Conservation (phyloP, 35 echinoderm and acorn worm species). For the Acanthaster planci region DNA sequence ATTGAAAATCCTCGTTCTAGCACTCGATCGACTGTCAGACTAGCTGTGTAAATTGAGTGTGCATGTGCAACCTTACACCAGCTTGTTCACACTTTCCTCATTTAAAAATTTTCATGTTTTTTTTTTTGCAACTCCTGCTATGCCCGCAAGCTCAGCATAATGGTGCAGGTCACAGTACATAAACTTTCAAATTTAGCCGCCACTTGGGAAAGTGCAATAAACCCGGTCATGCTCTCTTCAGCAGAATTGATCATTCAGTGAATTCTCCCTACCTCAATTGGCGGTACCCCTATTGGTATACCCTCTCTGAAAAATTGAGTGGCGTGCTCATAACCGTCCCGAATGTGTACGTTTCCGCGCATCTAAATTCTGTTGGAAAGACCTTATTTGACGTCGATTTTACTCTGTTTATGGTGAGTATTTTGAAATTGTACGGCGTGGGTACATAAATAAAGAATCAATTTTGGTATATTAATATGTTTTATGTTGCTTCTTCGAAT, state of each 20-base stretch:
- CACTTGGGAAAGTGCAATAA: background rate
- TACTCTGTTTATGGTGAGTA: conserved; percentile 43
- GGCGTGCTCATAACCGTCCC: conserved; percentile 52
- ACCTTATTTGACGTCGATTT: conserved; percentile 4
- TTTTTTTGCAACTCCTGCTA: too few species aligned
- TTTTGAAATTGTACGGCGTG: background rate
- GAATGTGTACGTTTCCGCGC: conserved; percentile 47
- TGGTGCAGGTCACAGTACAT: too few species aligned
- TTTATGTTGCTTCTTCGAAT: background rate
- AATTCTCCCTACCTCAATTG: conserved; percentile 58
- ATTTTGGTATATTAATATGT: conserved; percentile 2
- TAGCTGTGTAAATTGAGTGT: too few species aligned
- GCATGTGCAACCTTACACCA: too few species aligned
- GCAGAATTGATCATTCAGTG: conserved; percentile 19
- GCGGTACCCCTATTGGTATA: conserved; percentile 31
- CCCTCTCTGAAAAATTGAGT: conserved; percentile 41
- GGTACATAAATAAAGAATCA: background rate
- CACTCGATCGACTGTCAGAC: too few species aligned
- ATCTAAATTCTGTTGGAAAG: conserved; percentile 37
- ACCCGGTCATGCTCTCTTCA: background rate
- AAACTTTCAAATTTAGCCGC: too few species aligned
- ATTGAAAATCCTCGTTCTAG: too few species aligned
- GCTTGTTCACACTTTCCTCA: too few species aligned
- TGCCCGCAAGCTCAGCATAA: too few species aligned
- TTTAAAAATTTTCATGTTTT: too few species aligned